Evolutionary conservation across 1,140 invertebrate genomes (phyloP), one percentile per base, ranked within the genome.

Genomic region (Trichomalopsis sarcophagae): DNA sequence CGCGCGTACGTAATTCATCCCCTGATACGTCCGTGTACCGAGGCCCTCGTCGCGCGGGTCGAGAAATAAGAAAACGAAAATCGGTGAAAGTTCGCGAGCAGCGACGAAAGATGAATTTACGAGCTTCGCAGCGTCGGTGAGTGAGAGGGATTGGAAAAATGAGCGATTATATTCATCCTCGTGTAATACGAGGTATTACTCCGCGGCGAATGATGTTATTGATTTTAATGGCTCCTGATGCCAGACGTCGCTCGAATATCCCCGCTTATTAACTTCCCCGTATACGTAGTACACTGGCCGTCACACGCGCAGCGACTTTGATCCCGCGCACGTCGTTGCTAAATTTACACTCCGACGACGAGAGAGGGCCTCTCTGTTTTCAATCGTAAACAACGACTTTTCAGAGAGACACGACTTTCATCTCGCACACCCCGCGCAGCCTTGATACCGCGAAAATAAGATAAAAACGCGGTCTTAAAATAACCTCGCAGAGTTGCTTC

Each of bases 111-210:
- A 62, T 62, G 55, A 62, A 62, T 62, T 62, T 62, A 62, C 6
- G 55, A 5, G 6, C 14, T 21, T 7, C 21, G 27, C 27, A 17
- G 17, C 14, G 14, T 4, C 21, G 21, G 17, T 2, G 55, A 3
- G 69, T 36, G 17, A 17, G 21, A 10, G 27, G 33, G 27, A 73
- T 73, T 30, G 69, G 69, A 73, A 73, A 73, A 73, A 73, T 73
- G 69, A 73, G 69, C 69, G 11, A 33, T 73, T 73, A 33, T 33
- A 13, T 71, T 17, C 30, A 30, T 27, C 69, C 30, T 71, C 69
- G 23, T 71, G 33, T 80, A 80, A 80, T 68, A 7, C 77, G 62
- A 66, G 77, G 11, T 33, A 79, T 79, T 79, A 79, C 50, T 79
- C 9, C 36, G 23, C 62, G 55, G 5, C 36, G 27, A 80, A 36